These are phyloP conservation scores for Squalus acanthias DNA, from an alignment of 2,797 vertebrate genomes.

Conservation along the genomic window DNA sequence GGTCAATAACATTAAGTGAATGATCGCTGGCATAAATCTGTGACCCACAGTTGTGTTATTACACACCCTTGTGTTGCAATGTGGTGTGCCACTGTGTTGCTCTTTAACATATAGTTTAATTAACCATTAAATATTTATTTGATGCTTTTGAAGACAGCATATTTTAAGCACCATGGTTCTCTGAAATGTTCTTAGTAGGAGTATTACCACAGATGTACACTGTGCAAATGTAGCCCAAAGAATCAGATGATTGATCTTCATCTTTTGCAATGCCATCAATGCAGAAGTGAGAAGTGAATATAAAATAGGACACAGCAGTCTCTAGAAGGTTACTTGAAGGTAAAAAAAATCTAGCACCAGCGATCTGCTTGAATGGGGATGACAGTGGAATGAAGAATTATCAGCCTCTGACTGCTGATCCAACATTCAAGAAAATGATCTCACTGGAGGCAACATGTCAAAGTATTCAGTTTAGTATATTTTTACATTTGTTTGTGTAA, in stretches of 20 bases:
- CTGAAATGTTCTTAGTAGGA: background rate
- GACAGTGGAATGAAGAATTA: constrained; percentile 30
- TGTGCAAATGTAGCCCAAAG: constrained; percentile 16
- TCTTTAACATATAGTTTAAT: background rate
- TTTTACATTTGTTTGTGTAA: constrained; percentile 28
- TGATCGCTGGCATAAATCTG: background rate
- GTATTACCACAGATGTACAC: background rate
- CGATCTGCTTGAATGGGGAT: constrained; percentile 30
- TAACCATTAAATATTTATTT: background rate
- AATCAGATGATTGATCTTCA: constrained; percentile 21
- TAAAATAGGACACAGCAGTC: constrained; percentile 23
- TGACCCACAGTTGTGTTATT: background rate
- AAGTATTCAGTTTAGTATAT: constrained; percentile 27
- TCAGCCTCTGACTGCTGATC: background rate
- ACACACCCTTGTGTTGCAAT: background rate
- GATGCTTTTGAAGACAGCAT: background rate
- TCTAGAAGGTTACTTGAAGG: constrained; percentile 14
- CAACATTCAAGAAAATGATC: constrained; percentile 32
- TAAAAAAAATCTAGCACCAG: background rate
- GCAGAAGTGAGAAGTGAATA: background rate
- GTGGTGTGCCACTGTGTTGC: background rate
- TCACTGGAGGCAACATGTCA: constrained; percentile 5
- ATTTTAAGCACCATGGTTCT: background rate
- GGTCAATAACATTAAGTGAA: background rate
- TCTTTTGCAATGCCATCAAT: constrained; percentile 22